A percentile compares a stretch with the other conserved stretches of the same genome.
Evolutionary conservation across 2,797 vertebrate species (phyloP).

Genomic region (Benthosema pterotum): DNA sequence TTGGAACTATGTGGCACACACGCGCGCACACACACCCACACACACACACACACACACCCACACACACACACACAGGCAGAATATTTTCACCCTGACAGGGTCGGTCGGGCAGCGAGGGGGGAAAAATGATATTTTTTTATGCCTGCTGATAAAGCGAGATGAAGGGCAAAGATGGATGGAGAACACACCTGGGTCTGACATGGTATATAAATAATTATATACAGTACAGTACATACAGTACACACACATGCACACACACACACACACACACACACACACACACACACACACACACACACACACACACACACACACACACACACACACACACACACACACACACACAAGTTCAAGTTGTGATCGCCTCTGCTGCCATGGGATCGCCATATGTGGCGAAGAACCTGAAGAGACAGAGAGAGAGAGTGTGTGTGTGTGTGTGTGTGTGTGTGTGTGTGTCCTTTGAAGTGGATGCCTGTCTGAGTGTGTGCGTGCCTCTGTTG

Average conservation of each 20-base stretch:
- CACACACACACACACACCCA: too few species aligned
- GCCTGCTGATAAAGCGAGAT: slow-evolving; percentile 1
- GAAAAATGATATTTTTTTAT: slow-evolving; percentile 1
- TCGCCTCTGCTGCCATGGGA: too few species aligned
- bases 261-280: too few species aligned
- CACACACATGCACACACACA: neutral
- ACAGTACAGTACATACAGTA: neutral
- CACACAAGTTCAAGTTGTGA: neutral
- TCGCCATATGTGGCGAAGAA: neutral
- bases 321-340: neutral
- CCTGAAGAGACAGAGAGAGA: too few species aligned
- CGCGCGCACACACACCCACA: too few species aligned
- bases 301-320: neutral
- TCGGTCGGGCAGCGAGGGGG: too few species aligned
- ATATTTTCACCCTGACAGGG: slow-evolving; percentile 17
- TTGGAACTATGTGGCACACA: slow-evolving; percentile 5
- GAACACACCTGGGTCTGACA: too few species aligned
- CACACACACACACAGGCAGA: neutral
- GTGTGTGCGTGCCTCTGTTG: neutral
- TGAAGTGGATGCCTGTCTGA: neutral
- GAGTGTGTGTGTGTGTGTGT: neutral
- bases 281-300: too few species aligned
- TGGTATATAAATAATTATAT: too few species aligned
- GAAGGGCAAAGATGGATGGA: too few species aligned
- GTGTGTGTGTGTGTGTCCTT: neutral